Evolutionary conservation across 2,113 vertebrate species (phyloP).

Genomic region (Ascaphus truei): DNA sequence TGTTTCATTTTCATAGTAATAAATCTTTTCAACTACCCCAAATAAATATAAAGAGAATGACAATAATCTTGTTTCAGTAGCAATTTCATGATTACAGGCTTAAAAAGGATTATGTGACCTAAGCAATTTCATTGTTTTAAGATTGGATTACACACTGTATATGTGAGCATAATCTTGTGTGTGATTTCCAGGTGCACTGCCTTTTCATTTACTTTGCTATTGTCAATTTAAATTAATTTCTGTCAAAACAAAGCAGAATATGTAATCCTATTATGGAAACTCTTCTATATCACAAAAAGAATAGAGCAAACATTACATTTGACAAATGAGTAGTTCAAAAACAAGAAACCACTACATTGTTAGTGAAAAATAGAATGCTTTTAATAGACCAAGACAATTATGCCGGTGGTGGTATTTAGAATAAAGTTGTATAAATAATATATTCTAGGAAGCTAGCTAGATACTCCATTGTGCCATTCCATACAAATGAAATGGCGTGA

Average conservation of each 20-base stretch:
- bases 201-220: slow-evolving; percentile 30
- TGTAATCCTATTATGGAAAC: slow-evolving; percentile 28
- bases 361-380: too few species aligned
- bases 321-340: neutral
- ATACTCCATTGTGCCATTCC: too few species aligned
- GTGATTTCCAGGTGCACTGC: slow-evolving; percentile 31
- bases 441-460: too few species aligned
- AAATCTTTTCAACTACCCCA: slow-evolving; percentile 16
- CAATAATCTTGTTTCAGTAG: slow-evolving; percentile 36
- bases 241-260: slow-evolving; percentile 31
- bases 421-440: too few species aligned
- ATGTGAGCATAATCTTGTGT: slow-evolving; percentile 25
- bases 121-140: slow-evolving; percentile 32
- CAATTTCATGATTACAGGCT: slow-evolving; percentile 31
- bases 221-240: slow-evolving; percentile 34
- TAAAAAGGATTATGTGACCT: slow-evolving; percentile 37
- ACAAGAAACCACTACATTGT: neutral
- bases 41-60: slow-evolving; percentile 30
- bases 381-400: too few species aligned
- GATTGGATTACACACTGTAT: slow-evolving; percentile 34
- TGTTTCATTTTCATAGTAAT: slow-evolving; percentile 31
- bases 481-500: too few species aligned
- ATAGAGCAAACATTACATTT: slow-evolving; percentile 3
- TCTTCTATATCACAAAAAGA: slow-evolving; percentile 14
- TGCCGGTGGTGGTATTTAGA: too few species aligned